Conservation (phyloP, 2,113 vertebrate genomes). For the Rhodinocichla rosea region DNA sequence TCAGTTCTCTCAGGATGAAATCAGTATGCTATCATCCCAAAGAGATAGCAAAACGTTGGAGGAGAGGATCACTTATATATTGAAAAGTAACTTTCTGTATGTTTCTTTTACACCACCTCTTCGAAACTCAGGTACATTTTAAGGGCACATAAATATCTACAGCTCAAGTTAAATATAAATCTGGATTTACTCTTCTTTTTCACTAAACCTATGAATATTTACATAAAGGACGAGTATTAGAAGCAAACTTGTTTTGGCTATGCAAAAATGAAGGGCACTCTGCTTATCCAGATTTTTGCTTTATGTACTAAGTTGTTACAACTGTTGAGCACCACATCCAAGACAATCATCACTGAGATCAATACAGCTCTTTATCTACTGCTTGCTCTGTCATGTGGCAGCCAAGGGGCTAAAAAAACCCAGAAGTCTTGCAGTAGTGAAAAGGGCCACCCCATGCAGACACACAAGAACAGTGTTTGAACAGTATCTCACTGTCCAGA, state of each 20-base stretch:
- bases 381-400: constrained; percentile 58
- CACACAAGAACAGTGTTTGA: constrained; percentile 26
- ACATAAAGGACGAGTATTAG: background rate
- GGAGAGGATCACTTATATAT: background rate
- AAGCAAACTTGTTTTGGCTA: background rate
- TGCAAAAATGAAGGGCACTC: background rate
- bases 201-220: background rate
- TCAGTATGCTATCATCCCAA: background rate
- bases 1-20: background rate
- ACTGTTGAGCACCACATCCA: background rate
- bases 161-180: background rate
- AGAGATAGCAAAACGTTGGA: background rate
- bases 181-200: background rate
- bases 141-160: background rate
- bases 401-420: constrained; percentile 11
- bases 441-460: constrained; percentile 53
- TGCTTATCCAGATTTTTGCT: background rate
- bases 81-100: background rate
- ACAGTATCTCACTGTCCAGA: constrained; percentile 61
- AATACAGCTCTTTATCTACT: constrained; percentile 25
- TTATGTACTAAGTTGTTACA: background rate
- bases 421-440: constrained; percentile 6
- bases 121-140: background rate
- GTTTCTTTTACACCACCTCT: background rate
- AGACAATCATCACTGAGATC: background rate